Conservation (phyloP, 2,888 invertebrate species). For the Agriopis aurantiaria region DNA sequence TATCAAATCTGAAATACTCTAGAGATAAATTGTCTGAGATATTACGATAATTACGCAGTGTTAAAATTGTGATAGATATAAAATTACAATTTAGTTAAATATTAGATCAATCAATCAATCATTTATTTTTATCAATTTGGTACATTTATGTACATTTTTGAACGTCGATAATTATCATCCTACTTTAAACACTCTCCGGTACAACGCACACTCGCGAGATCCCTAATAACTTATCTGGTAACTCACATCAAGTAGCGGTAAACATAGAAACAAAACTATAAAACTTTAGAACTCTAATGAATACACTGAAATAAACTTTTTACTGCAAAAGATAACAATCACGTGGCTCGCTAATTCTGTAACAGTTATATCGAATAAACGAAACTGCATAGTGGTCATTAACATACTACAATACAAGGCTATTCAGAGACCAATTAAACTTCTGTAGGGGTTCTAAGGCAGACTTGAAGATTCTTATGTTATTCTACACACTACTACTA, state of each 20-base stretch:
- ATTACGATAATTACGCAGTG: no score
- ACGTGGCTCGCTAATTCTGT: constrained; percentile 11
- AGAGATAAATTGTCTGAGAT: no score
- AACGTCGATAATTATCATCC: neutral
- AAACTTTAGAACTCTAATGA: constrained; percentile 11
- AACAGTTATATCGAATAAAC: constrained; percentile 8
- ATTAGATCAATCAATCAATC: no score
- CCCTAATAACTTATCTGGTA: neutral
- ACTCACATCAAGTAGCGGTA: constrained; percentile 4
- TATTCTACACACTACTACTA: no score
- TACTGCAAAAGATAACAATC: constrained; percentile 11
- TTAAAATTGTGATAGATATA: no score
- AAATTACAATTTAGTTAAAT: no score
- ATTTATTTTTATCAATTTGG: no score
- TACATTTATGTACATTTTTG: no score
- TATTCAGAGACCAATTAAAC: neutral
- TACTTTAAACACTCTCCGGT: neutral
- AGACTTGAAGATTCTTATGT: no score
- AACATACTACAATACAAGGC: neutral
- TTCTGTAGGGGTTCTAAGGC: neutral
- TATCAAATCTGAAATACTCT: no score
- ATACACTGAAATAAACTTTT: constrained; percentile 4
- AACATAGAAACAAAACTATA: constrained; percentile 7
- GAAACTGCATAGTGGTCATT: neutral
- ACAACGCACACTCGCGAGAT: neutral